Conservation (phyloP, 2,113 vertebrate genomes). For the Diglossa brunneiventris region DNA sequence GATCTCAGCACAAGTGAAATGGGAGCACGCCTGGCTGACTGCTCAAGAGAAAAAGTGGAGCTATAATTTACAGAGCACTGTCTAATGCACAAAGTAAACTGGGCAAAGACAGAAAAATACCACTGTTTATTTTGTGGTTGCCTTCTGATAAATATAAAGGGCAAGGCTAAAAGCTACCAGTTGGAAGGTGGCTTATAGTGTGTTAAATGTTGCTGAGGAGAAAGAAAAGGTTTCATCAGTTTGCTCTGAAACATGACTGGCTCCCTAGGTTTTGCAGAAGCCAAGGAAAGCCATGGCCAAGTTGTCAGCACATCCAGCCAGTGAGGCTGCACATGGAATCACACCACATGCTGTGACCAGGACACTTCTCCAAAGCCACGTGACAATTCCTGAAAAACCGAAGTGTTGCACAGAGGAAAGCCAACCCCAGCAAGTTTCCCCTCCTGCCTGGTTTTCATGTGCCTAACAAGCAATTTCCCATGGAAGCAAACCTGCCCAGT, state of each 20-base stretch:
- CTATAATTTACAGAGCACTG: not conserved
- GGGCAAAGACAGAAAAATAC: not conserved
- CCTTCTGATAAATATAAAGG: not conserved
- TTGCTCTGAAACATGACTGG: not conserved
- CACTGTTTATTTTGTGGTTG: not conserved
- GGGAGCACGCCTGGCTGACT: not conserved
- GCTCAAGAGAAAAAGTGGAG: not conserved
- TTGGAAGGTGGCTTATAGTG: not conserved
- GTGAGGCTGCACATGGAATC: not conserved
- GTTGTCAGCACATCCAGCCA: not conserved
- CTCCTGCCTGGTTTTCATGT: not conserved
- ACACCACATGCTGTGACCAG: not conserved
- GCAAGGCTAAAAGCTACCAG: not conserved
- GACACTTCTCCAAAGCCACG: not conserved
- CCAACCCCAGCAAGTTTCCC: not conserved
- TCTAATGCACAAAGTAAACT: slow-evolving; percentile 19
- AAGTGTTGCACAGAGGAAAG: not conserved
- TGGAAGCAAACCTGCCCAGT: rapidly evolving
- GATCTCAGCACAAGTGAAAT: not conserved
- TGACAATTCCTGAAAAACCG: not conserved
- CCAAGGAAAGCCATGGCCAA: not conserved
- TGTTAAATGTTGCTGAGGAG: not conserved
- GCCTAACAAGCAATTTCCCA: not conserved
- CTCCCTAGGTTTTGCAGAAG: not conserved
- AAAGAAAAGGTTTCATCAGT: not conserved